These are phyloP conservation scores for Craterocephalus amniculus DNA, from an alignment of 2,797 vertebrate genomes.

Conservation along the genomic window DNA sequence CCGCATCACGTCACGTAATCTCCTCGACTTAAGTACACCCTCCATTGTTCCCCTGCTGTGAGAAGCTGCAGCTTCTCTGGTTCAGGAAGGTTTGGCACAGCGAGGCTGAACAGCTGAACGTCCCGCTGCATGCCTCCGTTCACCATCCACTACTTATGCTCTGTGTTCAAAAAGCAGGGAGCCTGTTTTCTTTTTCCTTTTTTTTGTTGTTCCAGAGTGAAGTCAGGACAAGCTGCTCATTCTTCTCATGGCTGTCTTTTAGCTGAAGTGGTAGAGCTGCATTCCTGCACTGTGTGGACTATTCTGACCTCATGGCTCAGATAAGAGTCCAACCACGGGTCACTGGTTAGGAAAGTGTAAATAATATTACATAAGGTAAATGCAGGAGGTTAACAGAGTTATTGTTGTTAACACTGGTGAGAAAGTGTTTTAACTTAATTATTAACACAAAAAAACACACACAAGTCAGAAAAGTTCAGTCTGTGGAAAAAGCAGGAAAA, in stretches of 20 bases:
- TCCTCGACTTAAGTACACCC: not conserved
- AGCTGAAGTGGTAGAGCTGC: constrained; percentile 65
- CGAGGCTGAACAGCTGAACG: not conserved
- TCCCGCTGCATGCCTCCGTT: not conserved
- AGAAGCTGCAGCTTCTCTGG: constrained; percentile 34
- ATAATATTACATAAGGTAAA: constrained; percentile 13
- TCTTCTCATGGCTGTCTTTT: constrained; percentile 36
- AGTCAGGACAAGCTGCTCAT: constrained; percentile 41
- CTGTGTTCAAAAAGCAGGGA: not conserved
- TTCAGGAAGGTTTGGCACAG: constrained; percentile 31
- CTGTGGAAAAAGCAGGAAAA: not conserved
- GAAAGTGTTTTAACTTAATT: constrained; percentile 9
- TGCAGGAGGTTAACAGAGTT: not conserved
- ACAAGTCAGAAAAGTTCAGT: not conserved
- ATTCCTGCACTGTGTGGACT: constrained; percentile 63
- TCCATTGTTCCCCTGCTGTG: constrained; percentile 30
- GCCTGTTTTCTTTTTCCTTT: not conserved
- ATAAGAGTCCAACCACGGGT: not conserved
- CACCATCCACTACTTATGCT: not conserved
- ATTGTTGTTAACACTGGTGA: constrained; percentile 1
- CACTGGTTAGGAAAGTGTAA: not conserved
- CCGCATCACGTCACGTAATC: constrained; percentile 42
- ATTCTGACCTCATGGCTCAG: constrained; percentile 40
- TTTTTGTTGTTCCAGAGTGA: constrained; percentile 24
- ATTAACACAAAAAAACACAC: not conserved